These are phyloP conservation scores for Drosophila miranda DNA, from an alignment of 1,140 invertebrate genomes.

Conservation along the genomic window DNA sequence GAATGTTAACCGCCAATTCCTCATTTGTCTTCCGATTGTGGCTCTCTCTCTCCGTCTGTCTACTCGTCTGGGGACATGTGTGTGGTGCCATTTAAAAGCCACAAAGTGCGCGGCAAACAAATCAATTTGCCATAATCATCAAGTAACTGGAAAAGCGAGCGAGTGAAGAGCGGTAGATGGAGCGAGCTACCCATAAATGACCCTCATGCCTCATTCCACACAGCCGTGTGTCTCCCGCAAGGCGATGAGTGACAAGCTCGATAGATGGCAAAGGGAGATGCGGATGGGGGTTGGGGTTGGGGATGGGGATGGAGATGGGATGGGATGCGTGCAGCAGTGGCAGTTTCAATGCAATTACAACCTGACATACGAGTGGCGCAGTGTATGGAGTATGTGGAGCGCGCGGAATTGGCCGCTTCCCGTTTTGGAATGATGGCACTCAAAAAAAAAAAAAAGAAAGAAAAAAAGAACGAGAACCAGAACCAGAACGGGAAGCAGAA, in stretches of 20 bases:
- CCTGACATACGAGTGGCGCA: constrained; percentile 20
- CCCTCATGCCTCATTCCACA: background rate
- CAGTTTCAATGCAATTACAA: constrained; percentile 48
- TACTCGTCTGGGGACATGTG: background rate
- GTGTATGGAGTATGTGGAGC: constrained; percentile 14
- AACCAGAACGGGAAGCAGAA: background rate
- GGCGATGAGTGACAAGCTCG: constrained; percentile 18
- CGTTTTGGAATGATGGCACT: background rate
- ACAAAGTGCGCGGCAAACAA: constrained; percentile 72
- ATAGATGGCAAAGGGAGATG: background rate
- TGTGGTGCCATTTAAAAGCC: constrained; percentile 66
- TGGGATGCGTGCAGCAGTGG: constrained; percentile 12
- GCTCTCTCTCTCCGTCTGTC: background rate
- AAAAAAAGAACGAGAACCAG: no score
- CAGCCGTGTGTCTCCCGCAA: background rate
- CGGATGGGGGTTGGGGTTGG: background rate
- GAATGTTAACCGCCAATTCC: constrained; percentile 50
- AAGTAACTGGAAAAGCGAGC: constrained; percentile 33
- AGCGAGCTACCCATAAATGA: constrained; percentile 29
- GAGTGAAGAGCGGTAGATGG: constrained; percentile 11
- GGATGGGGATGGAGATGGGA: background rate
- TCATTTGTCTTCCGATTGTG: constrained; percentile 67
- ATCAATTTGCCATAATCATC: constrained; percentile 78
- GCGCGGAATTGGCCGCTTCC: constrained; percentile 41
- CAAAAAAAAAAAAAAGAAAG: no score